Evolutionary conservation across 1,140 invertebrate species (phyloP).

Genomic region (Homarus americanus): DNA sequence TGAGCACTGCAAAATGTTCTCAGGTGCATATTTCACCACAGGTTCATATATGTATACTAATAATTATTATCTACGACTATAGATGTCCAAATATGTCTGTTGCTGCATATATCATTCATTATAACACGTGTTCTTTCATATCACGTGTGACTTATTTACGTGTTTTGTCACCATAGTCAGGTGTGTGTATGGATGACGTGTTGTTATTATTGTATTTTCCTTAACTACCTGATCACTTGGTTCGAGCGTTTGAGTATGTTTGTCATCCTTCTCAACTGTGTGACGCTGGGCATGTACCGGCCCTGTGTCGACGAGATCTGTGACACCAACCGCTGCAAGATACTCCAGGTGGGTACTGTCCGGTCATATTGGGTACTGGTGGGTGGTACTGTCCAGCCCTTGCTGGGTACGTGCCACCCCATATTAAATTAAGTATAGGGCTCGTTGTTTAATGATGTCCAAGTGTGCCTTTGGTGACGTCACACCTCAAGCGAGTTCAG

Average conservation of each 20-base stretch:
- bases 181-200: too few species aligned
- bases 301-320: slow-evolving; percentile 95
- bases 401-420: too few species aligned
- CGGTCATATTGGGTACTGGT: neutral
- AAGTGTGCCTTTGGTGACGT: neutral
- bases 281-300: slow-evolving; percentile 99
- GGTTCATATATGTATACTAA: too few species aligned
- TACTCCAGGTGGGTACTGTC: neutral
- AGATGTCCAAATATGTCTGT: too few species aligned
- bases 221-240: slow-evolving; percentile 85
- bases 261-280: slow-evolving; percentile 98
- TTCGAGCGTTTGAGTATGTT: slow-evolving; percentile 99
- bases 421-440: neutral
- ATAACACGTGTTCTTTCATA: too few species aligned
- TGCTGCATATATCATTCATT: too few species aligned
- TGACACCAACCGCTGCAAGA: slow-evolving; percentile 82
- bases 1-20: too few species aligned
- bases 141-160: too few species aligned
- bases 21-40: too few species aligned
- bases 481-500: neutral
- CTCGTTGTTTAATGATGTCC: neutral
- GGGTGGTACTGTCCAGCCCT: neutral
- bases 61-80: too few species aligned
- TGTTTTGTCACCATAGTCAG: too few species aligned
- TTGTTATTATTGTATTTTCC: slow-evolving; percentile 25